Base-by-base conservation (phyloP, 2,888 invertebrate species). In the Oscheius sp. region DNA sequence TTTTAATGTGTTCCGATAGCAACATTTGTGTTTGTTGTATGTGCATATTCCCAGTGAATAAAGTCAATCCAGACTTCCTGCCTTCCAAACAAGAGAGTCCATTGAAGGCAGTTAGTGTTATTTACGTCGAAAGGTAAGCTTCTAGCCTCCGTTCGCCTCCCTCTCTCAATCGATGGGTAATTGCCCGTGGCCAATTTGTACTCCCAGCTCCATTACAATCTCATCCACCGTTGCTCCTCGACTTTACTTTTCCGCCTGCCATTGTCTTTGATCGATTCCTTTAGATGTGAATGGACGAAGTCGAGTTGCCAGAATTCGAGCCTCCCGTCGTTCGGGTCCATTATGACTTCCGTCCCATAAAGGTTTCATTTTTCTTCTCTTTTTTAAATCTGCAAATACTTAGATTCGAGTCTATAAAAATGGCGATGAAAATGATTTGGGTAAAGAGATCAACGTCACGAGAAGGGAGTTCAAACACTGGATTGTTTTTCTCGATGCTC, bases 381-480 rank as follows among this genome's bases (percentile, higher is more conserved):
- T 15, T 10, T 31, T 25, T 12, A 1, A 12, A 15, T 4, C 42
- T 45, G 57, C 10, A 4, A 4, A 65, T 72, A n/a, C 52, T n/a
- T n/a, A 79, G 80, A 79, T 80, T 33, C 73, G 75, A 39, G 75
- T 82, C 31, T 82, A 78, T 68, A 72, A 73, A 50, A 81, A 82
- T 53, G 82, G 82, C 10, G 81, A 81, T 55, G 75, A 78, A 57
- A 68, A 73, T 61, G 80, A 81, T 45, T 57, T 69, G 29, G 81
- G 82, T 3, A 71, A 73, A 15, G 69, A 75, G 10, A 64, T 82
- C n/a, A 71, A 70, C 33, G 81, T 82, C 20, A 82, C 82, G 6
- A 64, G 82, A 48, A 67, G 76, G 27, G 74, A 81, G 42, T 80
- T 79, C 71, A 76, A 77, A 61, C 80, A 82, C 46, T 82, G 82